Base-by-base conservation (phyloP, 2,888 invertebrate species). In the Poecilus cupreus region DNA sequence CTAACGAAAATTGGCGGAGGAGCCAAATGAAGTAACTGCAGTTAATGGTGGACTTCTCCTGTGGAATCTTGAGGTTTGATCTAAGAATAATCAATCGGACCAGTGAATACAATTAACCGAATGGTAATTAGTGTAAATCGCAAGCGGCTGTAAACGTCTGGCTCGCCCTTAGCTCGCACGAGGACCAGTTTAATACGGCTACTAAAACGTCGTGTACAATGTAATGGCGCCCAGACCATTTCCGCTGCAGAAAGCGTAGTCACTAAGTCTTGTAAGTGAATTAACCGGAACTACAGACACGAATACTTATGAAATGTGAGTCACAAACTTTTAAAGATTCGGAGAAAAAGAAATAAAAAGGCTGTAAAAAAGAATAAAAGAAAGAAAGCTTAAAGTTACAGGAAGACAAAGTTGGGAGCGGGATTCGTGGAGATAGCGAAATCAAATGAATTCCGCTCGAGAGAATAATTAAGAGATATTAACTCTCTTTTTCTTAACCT, bases 391-490 rank as follows among this genome's bases (percentile, higher is more conserved):
- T 51, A 79, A 79, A 79, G 79, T 79, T 79, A 32, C 46, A 68
- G 49, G 46, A 79, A 68, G 78, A 46, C 39, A 13, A 51, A 70
- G 64, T 51, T 70, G 20, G 43, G 64, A 64, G 46, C 46, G 22
- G 24, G 13, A 60, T 26, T 80, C 70, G 80, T 80, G 22, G 80
- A 80, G 80, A 80, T 80, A 72, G 72, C 70, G 70, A 70, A 79
- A 80, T 80, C 80, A 80, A 80, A 80, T 80, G 80, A 80, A 80
- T 80, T 80, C 54, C 72, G 80, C 80, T 80, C 72, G 80, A 72
- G 80, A 80, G 80, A 80, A 80, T 80, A 80, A 80, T 80, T 79
- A 79, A 79, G 70, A 68, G 79, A 79, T 79, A 70, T 79, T 80
- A 80, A 80, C 80, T 80, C 80, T 72, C 72, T 72, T 80, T 80